Evolutionary conservation across 2,113 vertebrate species (phyloP).

Genomic region (Okapia johnstoni): DNA sequence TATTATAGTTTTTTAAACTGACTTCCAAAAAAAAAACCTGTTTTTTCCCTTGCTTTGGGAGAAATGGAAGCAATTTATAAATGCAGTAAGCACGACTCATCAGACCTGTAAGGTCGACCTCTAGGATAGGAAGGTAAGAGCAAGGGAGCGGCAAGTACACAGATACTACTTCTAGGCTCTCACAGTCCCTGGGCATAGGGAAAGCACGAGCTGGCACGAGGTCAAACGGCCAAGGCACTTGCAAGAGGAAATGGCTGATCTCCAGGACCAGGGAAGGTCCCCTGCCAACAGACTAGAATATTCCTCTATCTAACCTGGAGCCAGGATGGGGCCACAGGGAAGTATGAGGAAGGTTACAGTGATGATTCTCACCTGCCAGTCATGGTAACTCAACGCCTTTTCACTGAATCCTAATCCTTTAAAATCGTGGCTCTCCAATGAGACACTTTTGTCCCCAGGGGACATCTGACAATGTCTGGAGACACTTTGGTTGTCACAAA

Average conservation of each 20-base stretch:
- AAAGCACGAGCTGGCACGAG: accelerated
- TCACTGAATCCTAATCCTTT: not conserved
- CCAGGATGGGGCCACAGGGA: not conserved
- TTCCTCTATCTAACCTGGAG: not conserved
- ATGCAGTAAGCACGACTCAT: not conserved
- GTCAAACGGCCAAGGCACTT: not conserved
- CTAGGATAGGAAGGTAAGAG: no score
- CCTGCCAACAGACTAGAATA: not conserved
- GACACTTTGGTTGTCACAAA: not conserved
- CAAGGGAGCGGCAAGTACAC: not conserved
- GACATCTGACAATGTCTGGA: not conserved
- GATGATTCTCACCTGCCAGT: not conserved
- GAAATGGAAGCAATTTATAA: not conserved
- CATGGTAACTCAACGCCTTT: not conserved
- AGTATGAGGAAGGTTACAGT: not conserved
- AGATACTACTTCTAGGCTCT: not conserved
- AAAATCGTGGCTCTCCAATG: not conserved
- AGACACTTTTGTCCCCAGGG: not conserved
- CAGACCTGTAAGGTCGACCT: not conserved
- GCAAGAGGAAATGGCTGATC: not conserved
- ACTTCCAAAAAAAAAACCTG: not conserved
- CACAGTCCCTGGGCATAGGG: no score
- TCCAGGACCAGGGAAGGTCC: not conserved
- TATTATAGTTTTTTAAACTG: not conserved
- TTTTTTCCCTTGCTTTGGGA: not conserved